phyloP scores from a whole-genome alignment of 2,797 vertebrate species.

The Dipus sagitta region DNA sequence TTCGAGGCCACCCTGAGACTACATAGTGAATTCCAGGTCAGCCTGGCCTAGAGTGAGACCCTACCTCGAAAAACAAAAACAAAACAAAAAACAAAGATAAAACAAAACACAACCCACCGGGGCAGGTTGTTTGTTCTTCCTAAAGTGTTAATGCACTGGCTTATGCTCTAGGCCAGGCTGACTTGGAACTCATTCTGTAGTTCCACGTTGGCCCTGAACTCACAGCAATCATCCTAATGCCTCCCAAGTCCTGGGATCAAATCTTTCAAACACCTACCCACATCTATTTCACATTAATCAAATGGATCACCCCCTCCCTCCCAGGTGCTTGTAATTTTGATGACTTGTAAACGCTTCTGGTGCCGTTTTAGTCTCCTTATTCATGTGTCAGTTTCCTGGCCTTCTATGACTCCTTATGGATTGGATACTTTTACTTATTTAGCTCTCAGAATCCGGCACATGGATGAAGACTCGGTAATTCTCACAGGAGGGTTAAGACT shows the following conservation, averaged over 20 bases:
- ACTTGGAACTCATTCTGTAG: too few relatives aligned
- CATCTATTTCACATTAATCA: not conserved
- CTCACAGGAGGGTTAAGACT: not conserved
- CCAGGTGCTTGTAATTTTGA: not conserved
- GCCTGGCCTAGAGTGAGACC: too few relatives aligned
- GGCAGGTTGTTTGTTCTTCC: slow-evolving; percentile 24
- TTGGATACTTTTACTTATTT: not conserved
- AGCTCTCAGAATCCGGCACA: slow-evolving; percentile 9
- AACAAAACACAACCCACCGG: too few relatives aligned
- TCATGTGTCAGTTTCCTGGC: not conserved
- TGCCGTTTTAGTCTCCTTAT: slow-evolving; percentile 8
- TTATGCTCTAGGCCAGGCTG: not conserved
- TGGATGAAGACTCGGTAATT: not conserved
- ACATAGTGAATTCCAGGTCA: too few relatives aligned
- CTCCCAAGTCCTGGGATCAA: not conserved
- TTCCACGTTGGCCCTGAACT: too few relatives aligned
- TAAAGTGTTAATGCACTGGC: slow-evolving; percentile 64
- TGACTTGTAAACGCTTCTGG: not conserved
- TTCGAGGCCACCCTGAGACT: too few relatives aligned
- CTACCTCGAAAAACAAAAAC: too few relatives aligned
- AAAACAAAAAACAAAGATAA: not conserved
- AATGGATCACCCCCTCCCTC: not conserved
- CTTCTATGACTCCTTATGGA: slow-evolving; percentile 29
- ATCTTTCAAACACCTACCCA: not conserved
- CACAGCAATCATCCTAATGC: too few relatives aligned